Evolutionary conservation across 2,797 vertebrate species (phyloP), one percentile per base, ranked within the genome.

Genomic region (Setipinna tenuifilis): DNA sequence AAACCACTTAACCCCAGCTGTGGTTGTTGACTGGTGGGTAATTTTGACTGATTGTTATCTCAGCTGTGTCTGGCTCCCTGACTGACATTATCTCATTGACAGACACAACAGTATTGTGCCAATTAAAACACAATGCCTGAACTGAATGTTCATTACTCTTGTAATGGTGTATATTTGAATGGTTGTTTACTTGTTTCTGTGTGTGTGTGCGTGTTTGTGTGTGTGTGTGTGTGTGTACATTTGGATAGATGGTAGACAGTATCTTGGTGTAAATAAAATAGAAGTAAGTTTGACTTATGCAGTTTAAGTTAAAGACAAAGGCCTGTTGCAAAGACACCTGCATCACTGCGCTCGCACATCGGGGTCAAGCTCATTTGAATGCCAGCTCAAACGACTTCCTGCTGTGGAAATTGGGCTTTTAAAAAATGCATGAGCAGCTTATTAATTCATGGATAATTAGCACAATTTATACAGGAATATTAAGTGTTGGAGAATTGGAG

Each of bases 301-400:
- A 54, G 50, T 54, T 54, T 14, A 9, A 35, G 28, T 75, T 19
- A 75, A 75, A 44, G 68, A 78, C 31, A 31, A 78, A 44, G 16
- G 71, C 71, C 14, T 41, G 48, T 59, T 71, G 68, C 59, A 85
- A 75, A 78, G 17, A 85, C 6, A 81, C 31, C 17, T 59, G 71
- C 25, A 61, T 48, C 87, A 54, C 82, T 62, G 87, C 81, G 50
- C 92, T 89, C 87, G 88, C 87, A 90, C 75, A 90, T 86, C 0
- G n/a, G 85, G 92, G 92, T 93, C 91, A 93, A 82, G 91, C 87
- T 92, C 89, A 92, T 91, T 92, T 90, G 81, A 90, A 90, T 90
- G 88, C 83, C 87, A 84, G 90, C 91, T 92, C 87, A 91, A 78
- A 78, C 35, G 71, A 78, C 71, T 91, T 94, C 89, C 90, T 89